phyloP scores from a whole-genome alignment of 2,113 vertebrate genomes.

The Phaetusa simplex region DNA sequence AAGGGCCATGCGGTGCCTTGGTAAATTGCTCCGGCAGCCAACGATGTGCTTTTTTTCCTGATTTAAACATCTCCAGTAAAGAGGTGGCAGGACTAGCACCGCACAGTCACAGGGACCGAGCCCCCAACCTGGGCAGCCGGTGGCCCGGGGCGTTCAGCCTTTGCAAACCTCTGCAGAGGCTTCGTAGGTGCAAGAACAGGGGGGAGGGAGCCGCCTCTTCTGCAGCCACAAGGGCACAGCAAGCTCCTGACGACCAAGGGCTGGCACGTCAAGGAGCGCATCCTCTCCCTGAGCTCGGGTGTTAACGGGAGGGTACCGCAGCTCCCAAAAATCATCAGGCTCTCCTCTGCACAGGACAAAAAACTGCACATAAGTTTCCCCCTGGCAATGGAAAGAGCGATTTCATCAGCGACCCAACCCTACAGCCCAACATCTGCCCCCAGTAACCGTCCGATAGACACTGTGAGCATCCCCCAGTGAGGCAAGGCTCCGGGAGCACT shows the following conservation, averaged over 20 bases:
- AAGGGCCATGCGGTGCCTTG: neutral
- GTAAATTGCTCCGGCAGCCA: conserved; percentile 48
- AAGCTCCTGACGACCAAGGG: neutral
- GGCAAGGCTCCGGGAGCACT: neutral
- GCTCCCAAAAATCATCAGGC: neutral
- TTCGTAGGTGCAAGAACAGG: neutral
- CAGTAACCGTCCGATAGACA: neutral
- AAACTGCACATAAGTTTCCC: neutral
- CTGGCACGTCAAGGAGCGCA: accelerated
- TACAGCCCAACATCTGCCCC: neutral
- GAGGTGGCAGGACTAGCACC: neutral
- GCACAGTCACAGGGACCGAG: accelerated
- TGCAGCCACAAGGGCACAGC: accelerated
- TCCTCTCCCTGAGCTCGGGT: neutral
- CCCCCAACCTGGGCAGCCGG: too few species aligned
- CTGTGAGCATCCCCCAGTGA: neutral
- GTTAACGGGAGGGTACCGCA: neutral
- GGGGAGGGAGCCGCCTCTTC: neutral
- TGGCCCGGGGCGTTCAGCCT: neutral
- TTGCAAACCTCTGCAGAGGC: accelerated
- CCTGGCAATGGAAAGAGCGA: neutral
- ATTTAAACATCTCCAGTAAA: neutral
- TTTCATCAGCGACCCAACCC: neutral
- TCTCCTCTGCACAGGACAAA: neutral
- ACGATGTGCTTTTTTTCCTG: accelerated